These are phyloP conservation scores for Lepus timidus DNA, from an alignment of 2,113 vertebrate genomes.

Conservation along the genomic window DNA sequence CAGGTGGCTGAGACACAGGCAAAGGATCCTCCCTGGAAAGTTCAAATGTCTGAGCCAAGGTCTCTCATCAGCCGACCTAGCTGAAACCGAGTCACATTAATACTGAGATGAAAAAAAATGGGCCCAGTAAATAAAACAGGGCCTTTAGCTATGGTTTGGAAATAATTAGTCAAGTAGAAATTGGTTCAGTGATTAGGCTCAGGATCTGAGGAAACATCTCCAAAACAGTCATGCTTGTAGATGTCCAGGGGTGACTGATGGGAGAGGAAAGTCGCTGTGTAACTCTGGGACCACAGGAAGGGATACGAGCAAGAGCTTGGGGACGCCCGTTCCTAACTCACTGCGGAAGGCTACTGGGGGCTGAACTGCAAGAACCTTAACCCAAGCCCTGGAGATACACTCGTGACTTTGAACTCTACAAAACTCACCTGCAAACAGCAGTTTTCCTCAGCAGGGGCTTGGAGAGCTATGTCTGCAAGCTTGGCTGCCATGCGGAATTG, in stretches of 20 bases:
- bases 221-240: background rate
- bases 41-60: slow-evolving; percentile 57
- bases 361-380: background rate
- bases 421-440: background rate
- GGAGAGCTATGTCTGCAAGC: background rate
- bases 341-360: background rate
- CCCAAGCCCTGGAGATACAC: background rate
- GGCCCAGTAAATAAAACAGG: slow-evolving; percentile 70
- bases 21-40: slow-evolving; percentile 2
- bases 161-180: slow-evolving; percentile 80
- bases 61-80: slow-evolving; percentile 71
- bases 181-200: slow-evolving; percentile 67
- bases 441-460: background rate
- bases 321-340: background rate
- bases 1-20: background rate
- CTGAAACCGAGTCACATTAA: slow-evolving; percentile 73
- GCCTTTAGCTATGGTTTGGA: slow-evolving; percentile 75
- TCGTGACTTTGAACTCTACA: background rate
- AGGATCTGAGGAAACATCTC: slow-evolving; percentile 55
- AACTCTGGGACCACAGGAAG: background rate
- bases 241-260: slow-evolving; percentile 22
- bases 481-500: background rate
- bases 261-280: background rate
- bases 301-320: background rate
- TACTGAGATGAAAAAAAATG: slow-evolving; percentile 81